These are phyloP conservation scores for Agrochola circellaris DNA, from an alignment of 2,888 invertebrate genomes.

Conservation along the genomic window DNA sequence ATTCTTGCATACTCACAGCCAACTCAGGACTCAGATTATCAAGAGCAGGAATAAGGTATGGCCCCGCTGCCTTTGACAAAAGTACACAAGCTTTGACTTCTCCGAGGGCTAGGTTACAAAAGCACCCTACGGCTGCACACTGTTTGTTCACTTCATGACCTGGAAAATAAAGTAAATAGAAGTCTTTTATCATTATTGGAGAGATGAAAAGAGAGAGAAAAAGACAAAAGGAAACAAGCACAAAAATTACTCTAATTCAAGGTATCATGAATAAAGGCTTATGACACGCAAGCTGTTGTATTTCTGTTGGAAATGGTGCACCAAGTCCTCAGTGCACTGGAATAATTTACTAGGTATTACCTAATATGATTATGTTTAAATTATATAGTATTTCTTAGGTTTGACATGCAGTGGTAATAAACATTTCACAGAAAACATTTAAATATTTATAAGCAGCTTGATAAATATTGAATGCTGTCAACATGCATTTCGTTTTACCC, in stretches of 20 bases:
- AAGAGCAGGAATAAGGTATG: conserved; percentile 85
- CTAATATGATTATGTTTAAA: not conserved
- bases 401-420: too few relatives aligned
- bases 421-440: not conserved
- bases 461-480: not conserved
- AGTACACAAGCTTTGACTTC: conserved; percentile 81
- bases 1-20: conserved; percentile 73
- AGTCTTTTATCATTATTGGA: not conserved
- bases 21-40: conserved; percentile 76
- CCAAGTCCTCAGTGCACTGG: not conserved
- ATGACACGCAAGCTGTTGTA: not conserved
- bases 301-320: not conserved
- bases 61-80: conserved; percentile 85
- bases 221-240: not conserved
- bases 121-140: conserved; percentile 88
- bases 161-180: conserved; percentile 63
- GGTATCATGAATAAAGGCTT: not conserved
- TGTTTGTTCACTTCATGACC: conserved; percentile 87
- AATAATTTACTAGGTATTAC: not conserved
- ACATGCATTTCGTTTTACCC: not conserved
- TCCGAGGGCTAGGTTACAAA: conserved; percentile 90
- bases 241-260: not conserved
- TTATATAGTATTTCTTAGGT: too few relatives aligned
- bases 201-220: too few relatives aligned
- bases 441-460: not conserved